Evolutionary conservation across 2,797 vertebrate genomes (phyloP).

Genomic region (Anas acuta): DNA sequence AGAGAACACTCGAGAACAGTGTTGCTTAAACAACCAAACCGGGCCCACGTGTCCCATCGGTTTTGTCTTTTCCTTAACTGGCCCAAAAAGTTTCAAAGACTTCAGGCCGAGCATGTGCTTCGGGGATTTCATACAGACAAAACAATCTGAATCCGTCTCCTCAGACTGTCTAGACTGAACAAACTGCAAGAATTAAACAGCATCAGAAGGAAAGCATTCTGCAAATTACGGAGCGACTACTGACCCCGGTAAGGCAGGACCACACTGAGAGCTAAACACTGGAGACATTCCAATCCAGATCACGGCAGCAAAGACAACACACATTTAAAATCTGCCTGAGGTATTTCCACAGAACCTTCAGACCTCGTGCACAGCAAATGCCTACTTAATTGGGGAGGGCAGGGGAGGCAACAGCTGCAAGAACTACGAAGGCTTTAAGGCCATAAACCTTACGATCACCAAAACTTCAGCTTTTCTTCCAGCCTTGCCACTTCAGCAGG

Average conservation of each 20-base stretch:
- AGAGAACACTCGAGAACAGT: neutral
- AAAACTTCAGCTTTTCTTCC: neutral
- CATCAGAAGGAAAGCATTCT: neutral
- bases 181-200: neutral
- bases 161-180: neutral
- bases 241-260: neutral
- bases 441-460: neutral
- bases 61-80: neutral
- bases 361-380: too few relatives aligned
- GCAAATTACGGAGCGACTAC: neutral
- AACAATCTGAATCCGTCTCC: neutral
- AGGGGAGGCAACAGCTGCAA: neutral
- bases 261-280: accelerated
- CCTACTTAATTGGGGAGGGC: neutral
- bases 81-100: neutral
- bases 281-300: neutral
- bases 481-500: neutral
- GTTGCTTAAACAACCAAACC: neutral
- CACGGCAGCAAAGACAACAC: neutral
- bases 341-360: neutral
- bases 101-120: neutral
- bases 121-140: neutral
- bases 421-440: neutral
- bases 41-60: neutral
- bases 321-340: neutral